Base-by-base conservation (phyloP, 2,797 vertebrate species). In the Selene dorsalis region DNA sequence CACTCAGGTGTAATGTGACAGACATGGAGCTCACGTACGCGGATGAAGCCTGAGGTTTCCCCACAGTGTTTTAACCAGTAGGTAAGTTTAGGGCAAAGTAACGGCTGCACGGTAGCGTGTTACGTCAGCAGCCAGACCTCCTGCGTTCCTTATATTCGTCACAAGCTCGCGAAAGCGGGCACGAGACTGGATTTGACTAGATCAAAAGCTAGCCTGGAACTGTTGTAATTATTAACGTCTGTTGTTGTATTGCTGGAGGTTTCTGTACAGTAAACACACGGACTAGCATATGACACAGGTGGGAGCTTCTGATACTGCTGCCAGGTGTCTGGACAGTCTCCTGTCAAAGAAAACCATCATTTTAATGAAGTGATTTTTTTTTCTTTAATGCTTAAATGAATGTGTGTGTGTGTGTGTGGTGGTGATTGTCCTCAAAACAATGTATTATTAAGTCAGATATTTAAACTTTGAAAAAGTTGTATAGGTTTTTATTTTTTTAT, bases 71-170 rank as follows among this genome's bases (percentile, higher is more conserved):
- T 4, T 10, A 53, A 61, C 8, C 28, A 0, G 16, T 74, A 78
- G 84, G 87, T 90, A 72, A 88, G 83, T 32, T 39, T 32, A 11
- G 1, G 11, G 2, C 9, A 48, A 41, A 14, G 1, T 11, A 12
- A 28, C 64, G 53, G 22, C 60, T 60, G 58, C 26, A n/a, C 77
- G 17, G 2, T 18, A 0, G 26, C 79, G 79, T 4, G 16, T 26
- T 28, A 32, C 70, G 81, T 68, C 59, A 75, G 10, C 48, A 7
- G 0, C 3, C 2, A 0, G 16, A 61, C 20, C 52, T 16, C 10
- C 0, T n/a, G 20, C 0, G 45, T 2, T 47, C 1, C 4, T 18
- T 17, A 22, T 4, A 43, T 3, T 3, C 11, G 2, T 2, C 3
- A 14, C 14, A 7, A 32, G 35, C 13, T 0, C 14, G 6, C 16